These are phyloP conservation scores for Sebastes steindachneri DNA, from an alignment of 2,797 vertebrate species.

Conservation along the genomic window DNA sequence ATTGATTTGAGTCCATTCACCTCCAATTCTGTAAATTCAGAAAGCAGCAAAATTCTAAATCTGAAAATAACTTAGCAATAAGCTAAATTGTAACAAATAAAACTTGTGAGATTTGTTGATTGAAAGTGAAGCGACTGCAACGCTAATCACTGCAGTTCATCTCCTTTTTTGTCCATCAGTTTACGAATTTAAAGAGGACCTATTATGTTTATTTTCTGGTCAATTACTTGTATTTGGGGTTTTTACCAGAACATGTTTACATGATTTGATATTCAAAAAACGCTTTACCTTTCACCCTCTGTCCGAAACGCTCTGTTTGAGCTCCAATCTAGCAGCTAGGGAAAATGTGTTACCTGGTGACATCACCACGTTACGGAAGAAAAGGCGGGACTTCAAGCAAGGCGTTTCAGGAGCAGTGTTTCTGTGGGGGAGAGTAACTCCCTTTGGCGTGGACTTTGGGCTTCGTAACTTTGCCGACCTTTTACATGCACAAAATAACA, in stretches of 20 bases:
- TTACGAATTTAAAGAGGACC: conserved; percentile 3
- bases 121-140: conserved; percentile 27
- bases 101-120: background rate
- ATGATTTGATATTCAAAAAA: background rate
- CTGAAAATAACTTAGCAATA: conserved; percentile 24
- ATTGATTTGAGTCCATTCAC: conserved; percentile 4
- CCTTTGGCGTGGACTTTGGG: background rate
- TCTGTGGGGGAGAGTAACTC: background rate
- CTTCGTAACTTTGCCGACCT: background rate
- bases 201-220: background rate
- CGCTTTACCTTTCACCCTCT: background rate
- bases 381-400: background rate
- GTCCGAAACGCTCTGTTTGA: background rate
- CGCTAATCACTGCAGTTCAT: conserved; percentile 6
- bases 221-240: background rate
- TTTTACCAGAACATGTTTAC: background rate
- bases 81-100: conserved; percentile 1
- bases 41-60: conserved; percentile 1
- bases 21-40: conserved; percentile 11
- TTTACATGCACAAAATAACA: background rate
- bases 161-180: background rate
- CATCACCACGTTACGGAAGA: background rate
- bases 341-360: background rate
- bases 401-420: background rate
- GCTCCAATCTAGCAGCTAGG: background rate